phyloP scores from a whole-genome alignment of 2,797 vertebrate species.

The Salarias fasciatus region DNA sequence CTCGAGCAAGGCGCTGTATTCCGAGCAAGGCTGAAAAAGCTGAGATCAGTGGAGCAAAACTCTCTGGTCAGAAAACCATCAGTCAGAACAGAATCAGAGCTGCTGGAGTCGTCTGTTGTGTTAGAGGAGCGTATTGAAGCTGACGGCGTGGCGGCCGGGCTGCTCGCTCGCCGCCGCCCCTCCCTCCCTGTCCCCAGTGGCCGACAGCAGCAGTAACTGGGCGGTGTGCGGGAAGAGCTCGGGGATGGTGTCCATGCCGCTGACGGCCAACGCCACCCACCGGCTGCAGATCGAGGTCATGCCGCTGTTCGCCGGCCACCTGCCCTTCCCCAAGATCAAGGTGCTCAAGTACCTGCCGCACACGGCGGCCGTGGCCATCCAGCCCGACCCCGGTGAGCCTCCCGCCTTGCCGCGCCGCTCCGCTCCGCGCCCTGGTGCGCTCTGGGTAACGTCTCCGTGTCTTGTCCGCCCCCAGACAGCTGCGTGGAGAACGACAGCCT shows the following conservation, averaged over 20 bases:
- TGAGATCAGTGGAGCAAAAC: too few species aligned
- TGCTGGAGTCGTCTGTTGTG: too few species aligned
- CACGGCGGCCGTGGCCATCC: constrained; percentile 85
- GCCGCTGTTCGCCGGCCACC: constrained; percentile 93
- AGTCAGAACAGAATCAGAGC: too few species aligned
- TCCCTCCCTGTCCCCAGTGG: constrained; percentile 83
- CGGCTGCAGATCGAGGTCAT: constrained; percentile 96
- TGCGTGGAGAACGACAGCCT: constrained; percentile 95
- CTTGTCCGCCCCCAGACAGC: constrained; percentile 83
- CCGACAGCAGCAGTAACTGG: constrained; percentile 98
- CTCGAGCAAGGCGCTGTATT: too few species aligned
- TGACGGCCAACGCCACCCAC: constrained; percentile 87
- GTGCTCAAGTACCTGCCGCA: constrained; percentile 96
- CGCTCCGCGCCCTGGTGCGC: too few species aligned
- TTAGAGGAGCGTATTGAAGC: too few species aligned
- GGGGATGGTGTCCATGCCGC: constrained; percentile 92
- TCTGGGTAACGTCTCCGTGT: background rate
- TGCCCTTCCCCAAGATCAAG: constrained; percentile 93
- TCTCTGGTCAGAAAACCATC: too few species aligned
- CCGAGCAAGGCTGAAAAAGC: background rate
- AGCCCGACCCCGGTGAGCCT: constrained; percentile 93
- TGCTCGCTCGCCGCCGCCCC: too few species aligned
- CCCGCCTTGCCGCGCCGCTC: too few species aligned
- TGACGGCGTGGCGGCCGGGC: too few species aligned
- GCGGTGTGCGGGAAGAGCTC: constrained; percentile 98